Evolutionary conservation across 53 echinoderm and acorn worm genomes (phyloP), one percentile per base, ranked within the genome.

Genomic region (Paracentrotus lividus): DNA sequence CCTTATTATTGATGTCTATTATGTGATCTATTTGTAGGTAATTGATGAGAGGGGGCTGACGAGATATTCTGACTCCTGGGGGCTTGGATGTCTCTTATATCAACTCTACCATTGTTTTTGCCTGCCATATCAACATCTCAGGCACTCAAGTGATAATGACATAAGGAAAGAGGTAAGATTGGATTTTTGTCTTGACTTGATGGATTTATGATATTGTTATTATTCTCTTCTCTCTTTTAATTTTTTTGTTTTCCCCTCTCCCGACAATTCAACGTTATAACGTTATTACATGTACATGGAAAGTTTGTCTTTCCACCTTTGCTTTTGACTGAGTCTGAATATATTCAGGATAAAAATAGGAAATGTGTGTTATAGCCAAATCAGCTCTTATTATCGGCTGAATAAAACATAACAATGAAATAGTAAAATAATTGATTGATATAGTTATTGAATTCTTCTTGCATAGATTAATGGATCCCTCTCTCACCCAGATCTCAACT

Each of bases 51-150:
- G 58, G 59, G 31, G 78, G 0, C 26, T 95, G 56, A 24, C 27
- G 4, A 18, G 21, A 26, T 43, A 88, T 77, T 94, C 96, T 1
- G 96, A 95, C 38, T 61, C 91, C 5, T 95, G 96, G 96, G 96
- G 96, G 3, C 78, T 95, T 0, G 94, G 96, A 36, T 94, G 92
- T 27, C 93, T 95, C 0, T 15, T 94, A 16, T 88, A 94, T 65
- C 94, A 95, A 85, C 42, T 95, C 49, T 42, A 78, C 3, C 4
- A 38, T 45, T 69, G 21, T 23, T 87, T 59, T 3, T 24, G 77
- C 49, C 92, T 88, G 8, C 88, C 94, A 1, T 92, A 78, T 66
- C 68, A 24, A 18, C 53, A 92, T 49, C 42, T 76, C 44, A 61
- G 57, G 1, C 96, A 95, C 90, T 8, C 4, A 18, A 81, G 92